Evolutionary conservation across 37 sponge, comb jelly and placozoan species (phyloP).

Genomic region (Corticium candelabrum): DNA sequence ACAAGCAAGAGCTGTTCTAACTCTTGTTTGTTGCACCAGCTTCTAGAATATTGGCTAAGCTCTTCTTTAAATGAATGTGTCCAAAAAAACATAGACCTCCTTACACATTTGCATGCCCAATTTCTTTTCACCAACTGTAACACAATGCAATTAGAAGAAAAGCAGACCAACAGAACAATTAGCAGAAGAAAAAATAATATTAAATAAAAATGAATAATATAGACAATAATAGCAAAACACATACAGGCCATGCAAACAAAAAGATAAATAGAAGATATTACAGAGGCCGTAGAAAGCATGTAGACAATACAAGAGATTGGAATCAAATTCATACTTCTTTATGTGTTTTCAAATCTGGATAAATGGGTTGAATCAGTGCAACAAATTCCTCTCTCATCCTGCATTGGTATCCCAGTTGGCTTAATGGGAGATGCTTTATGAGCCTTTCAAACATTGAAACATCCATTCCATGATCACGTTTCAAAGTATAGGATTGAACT

Average conservation of each 20-base stretch:
- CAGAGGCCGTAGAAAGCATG: too few species aligned
- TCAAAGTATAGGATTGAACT: conserved; percentile 53
- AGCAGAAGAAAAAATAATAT: too few species aligned
- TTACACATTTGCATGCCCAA: not conserved
- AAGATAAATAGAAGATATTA: too few species aligned
- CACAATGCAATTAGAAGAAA: conserved; percentile 5
- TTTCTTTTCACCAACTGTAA: not conserved
- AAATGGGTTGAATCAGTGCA: conserved; percentile 55
- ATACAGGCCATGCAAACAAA: too few species aligned
- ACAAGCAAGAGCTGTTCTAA: conserved; percentile 53
- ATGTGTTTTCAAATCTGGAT: conserved; percentile 20
- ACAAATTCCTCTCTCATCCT: conserved; percentile 89
- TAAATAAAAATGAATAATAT: too few species aligned
- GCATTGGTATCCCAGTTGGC: conserved; percentile 56
- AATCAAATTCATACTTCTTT: too few species aligned
- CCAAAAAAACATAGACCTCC: conserved; percentile 8
- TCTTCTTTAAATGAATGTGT: not conserved
- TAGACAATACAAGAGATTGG: too few species aligned
- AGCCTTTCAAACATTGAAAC: conserved; percentile 94
- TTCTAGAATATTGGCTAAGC: conserved; percentile 19
- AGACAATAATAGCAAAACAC: too few species aligned
- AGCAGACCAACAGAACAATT: not conserved
- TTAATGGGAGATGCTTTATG: conserved; percentile 16
- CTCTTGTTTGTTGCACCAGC: conserved; percentile 60
- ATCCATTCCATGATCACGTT: conserved; percentile 41